These are phyloP conservation scores for Rousettus madagascariensis DNA, from an alignment of 2,797 vertebrate species.

Conservation along the genomic window DNA sequence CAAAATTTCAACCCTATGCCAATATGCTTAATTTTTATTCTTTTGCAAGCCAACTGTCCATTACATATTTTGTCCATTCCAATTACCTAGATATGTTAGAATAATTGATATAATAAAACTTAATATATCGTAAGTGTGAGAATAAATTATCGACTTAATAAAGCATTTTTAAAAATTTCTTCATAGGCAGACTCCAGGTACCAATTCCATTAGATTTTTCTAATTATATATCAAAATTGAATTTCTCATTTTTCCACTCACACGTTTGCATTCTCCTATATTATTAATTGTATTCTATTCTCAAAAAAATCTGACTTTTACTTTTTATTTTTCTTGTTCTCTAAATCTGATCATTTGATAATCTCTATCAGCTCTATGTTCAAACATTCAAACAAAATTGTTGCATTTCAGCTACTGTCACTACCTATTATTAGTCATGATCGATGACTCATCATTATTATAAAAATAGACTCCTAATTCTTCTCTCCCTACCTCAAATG, in stretches of 20 bases:
- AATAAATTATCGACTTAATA: neutral
- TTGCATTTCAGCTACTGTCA: neutral
- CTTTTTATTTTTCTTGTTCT: neutral
- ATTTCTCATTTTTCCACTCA: neutral
- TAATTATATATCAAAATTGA: neutral
- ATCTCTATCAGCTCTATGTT: neutral
- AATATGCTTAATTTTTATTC: constrained; percentile 39
- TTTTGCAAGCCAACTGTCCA: neutral
- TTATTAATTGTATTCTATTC: neutral
- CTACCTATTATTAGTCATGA: neutral
- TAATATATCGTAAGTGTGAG: neutral
- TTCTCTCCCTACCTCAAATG: neutral
- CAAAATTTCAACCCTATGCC: neutral
- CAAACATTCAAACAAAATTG: neutral
- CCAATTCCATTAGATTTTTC: neutral
- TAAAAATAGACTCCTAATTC: neutral
- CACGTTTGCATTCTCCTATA: neutral
- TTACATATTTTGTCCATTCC: neutral
- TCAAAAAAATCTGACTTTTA: neutral
- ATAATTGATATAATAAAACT: neutral
- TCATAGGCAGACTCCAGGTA: neutral
- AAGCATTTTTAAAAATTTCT: neutral
- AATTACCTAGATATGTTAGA: neutral
- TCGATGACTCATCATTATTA: neutral
- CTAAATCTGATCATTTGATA: neutral